Conservation (phyloP, 2,888 invertebrate genomes). For the Apodemia hepburni region DNA sequence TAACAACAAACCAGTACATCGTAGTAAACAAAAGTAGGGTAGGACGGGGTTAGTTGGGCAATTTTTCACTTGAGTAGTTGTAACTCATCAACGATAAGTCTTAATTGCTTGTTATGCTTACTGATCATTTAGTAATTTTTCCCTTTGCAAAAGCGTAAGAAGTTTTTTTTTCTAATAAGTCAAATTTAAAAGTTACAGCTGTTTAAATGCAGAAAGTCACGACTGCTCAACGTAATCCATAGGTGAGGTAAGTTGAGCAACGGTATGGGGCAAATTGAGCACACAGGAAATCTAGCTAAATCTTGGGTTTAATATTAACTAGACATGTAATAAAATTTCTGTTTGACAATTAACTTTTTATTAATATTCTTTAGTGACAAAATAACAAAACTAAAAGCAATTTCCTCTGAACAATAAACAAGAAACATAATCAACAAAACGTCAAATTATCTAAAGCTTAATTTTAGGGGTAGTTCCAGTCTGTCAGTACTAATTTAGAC, state of each 20-base stretch:
- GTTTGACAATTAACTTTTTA: constrained; percentile 10
- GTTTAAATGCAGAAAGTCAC: constrained; percentile 10
- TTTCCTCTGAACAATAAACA: too few species aligned
- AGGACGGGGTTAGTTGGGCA: too few species aligned
- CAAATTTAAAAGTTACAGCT: constrained; percentile 12
- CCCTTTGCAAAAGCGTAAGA: background rate
- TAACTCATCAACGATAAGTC: background rate
- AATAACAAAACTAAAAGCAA: constrained; percentile 11
- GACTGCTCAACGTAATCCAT: constrained; percentile 6
- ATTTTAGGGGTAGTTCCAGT: too few species aligned
- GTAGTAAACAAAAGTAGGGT: too few species aligned
- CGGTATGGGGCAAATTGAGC: constrained; percentile 13
- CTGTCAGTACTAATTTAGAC: too few species aligned
- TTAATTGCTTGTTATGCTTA: background rate
- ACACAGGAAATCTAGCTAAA: constrained; percentile 7
- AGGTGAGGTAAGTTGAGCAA: constrained; percentile 17
- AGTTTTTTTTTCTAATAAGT: background rate
- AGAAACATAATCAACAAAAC: too few species aligned
- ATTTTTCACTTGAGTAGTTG: too few species aligned
- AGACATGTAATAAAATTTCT: constrained; percentile 17
- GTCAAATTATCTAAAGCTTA: too few species aligned
- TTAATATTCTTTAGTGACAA: constrained; percentile 9
- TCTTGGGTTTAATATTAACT: background rate
- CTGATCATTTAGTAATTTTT: background rate
- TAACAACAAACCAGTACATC: too few species aligned